phyloP scores from a whole-genome alignment of 2,888 invertebrate species.

The Ptychoptera albimana region DNA sequence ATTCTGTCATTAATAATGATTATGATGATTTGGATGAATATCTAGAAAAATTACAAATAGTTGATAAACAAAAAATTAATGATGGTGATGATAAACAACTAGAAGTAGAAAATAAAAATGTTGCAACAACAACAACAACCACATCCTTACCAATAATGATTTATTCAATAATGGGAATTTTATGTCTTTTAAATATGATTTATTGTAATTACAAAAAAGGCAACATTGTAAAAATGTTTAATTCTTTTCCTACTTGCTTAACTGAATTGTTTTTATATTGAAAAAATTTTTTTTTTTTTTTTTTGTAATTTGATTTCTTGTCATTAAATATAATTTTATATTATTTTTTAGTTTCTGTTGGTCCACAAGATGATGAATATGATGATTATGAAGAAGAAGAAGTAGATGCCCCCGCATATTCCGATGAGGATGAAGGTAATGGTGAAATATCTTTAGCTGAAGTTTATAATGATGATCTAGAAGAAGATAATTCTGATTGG shows the following conservation, averaged over 20 bases:
- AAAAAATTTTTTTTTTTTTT: slow-evolving; percentile 7
- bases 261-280: no score
- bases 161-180: slow-evolving; percentile 5
- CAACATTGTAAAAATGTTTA: no score
- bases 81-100: not conserved
- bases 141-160: slow-evolving; percentile 5
- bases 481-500: slow-evolving; percentile 47
- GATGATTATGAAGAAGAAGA: slow-evolving; percentile 40
- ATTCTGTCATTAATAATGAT: slow-evolving; percentile 2
- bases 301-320: slow-evolving; percentile 17
- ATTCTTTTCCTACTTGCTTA: no score
- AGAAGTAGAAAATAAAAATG: not conserved
- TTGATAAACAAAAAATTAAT: slow-evolving; percentile 10
- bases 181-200: slow-evolving; percentile 6
- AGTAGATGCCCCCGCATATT: slow-evolving; percentile 2
- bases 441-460: slow-evolving; percentile 29
- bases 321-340: slow-evolving; percentile 11
- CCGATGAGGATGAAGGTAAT: slow-evolving; percentile 22
- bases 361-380: slow-evolving; percentile 39
- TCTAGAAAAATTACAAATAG: slow-evolving; percentile 24
- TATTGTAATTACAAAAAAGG: not conserved
- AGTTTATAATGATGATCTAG: slow-evolving; percentile 35
- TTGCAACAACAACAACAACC: no score
- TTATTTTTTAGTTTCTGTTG: slow-evolving; percentile 19
- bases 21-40: slow-evolving; percentile 29